Evolutionary conservation across 1,140 invertebrate genomes (phyloP).

Genomic region (Aphidius gifuensis): DNA sequence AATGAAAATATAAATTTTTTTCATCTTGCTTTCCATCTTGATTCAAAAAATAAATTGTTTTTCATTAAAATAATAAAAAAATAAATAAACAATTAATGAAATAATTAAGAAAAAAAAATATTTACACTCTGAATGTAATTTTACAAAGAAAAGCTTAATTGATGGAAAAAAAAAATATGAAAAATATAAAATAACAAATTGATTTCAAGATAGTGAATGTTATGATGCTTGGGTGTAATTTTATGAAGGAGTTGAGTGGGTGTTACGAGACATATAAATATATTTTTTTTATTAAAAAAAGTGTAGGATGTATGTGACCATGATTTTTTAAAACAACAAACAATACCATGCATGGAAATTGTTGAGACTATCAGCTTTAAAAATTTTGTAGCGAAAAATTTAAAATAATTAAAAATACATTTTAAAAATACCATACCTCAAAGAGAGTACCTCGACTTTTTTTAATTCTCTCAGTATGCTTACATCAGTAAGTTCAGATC

Average conservation of each 20-base stretch:
- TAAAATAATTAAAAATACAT: no score
- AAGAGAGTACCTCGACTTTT: constrained; percentile 75
- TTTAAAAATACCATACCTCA: constrained; percentile 62
- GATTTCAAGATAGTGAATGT: no score
- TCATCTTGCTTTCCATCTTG: no score
- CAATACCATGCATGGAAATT: constrained; percentile 5
- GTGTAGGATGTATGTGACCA: constrained; percentile 8
- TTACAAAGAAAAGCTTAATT: no score
- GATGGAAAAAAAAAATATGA: no score
- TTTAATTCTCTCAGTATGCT: constrained; percentile 72
- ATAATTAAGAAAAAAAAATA: neutral
- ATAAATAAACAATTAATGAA: neutral
- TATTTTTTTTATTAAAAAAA: constrained; percentile 6
- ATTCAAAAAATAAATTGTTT: no score
- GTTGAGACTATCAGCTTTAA: no score
- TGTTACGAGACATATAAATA: neutral
- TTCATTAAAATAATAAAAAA: neutral
- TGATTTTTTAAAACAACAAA: constrained; percentile 4
- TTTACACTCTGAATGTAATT: no score
- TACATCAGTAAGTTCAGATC: constrained; percentile 76
- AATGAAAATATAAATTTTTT: no score
- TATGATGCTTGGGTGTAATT: no score
- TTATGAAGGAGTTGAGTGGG: neutral
- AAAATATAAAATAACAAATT: no score
- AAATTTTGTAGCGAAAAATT: no score